Percentiles rank a stretch among this genome's conserved stretches.
These are phyloP conservation scores for Sicus ferrugineus DNA, from an alignment of 2,888 invertebrate species.

Conservation along the genomic window DNA sequence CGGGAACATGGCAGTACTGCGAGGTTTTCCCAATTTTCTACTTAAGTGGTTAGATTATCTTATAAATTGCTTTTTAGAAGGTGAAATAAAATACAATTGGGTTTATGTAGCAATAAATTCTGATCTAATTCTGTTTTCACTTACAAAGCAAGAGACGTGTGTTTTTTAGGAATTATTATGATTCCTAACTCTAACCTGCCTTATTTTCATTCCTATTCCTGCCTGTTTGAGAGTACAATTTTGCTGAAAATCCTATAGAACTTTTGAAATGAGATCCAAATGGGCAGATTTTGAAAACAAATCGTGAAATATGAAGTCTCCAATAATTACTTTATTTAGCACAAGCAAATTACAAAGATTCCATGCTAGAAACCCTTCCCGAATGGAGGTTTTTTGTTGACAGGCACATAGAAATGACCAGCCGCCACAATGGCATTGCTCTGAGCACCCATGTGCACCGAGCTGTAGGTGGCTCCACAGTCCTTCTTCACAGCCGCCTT, in stretches of 20 bases:
- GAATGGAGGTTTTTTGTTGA: conserved; percentile 47
- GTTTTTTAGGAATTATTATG: no score
- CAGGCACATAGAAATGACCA: conserved; percentile 52
- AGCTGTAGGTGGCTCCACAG: conserved; percentile 41
- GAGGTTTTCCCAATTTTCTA: no score
- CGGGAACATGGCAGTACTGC: no score
- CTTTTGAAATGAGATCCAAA: neutral
- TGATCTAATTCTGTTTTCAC: no score
- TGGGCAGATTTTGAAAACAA: neutral
- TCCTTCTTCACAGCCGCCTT: conserved; percentile 43
- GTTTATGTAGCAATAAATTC: no score
- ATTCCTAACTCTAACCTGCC: no score
- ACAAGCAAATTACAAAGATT: neutral
- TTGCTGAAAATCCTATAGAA: neutral
- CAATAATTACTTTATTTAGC: neutral
- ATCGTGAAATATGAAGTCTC: neutral
- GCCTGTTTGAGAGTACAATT: no score
- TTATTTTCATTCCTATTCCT: no score
- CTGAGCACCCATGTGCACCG: conserved; percentile 48
- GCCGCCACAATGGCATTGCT: conserved; percentile 38
- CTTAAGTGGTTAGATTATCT: no score
- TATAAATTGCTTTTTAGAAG: no score
- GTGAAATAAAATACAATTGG: no score
- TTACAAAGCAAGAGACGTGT: no score
- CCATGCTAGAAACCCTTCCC: conserved; percentile 36